These are phyloP conservation scores for Muscina levida DNA, from an alignment of 2,888 invertebrate species.

Conservation along the genomic window DNA sequence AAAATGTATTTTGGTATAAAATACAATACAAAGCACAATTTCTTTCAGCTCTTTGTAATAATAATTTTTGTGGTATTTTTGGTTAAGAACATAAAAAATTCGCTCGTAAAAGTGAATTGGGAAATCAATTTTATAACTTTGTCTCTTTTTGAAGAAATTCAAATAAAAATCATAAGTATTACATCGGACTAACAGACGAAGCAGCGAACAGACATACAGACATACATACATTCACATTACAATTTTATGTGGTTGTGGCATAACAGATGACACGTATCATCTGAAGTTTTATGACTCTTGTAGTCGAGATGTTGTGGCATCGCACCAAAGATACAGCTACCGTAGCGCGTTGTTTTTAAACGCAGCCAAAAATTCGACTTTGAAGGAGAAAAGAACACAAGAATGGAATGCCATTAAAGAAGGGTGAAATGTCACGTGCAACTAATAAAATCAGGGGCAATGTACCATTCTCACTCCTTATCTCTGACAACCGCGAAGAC, in stretches of 20 bases:
- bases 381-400: slow-evolving; percentile 5
- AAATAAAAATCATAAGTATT: no score
- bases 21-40: no score
- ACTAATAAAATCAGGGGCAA: slow-evolving; percentile 59
- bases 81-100: slow-evolving; percentile 5
- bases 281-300: slow-evolving; percentile 44
- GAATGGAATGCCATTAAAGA: slow-evolving; percentile 40
- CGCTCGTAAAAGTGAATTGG: slow-evolving; percentile 43
- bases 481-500: no score
- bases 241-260: slow-evolving; percentile 48
- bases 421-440: slow-evolving; percentile 60
- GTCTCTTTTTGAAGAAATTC: slow-evolving; percentile 36
- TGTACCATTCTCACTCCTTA: slow-evolving; percentile 40
- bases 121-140: slow-evolving; percentile 61
- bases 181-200: no score
- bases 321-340: no score
- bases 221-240: slow-evolving; percentile 27
- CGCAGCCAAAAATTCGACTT: no score
- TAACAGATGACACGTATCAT: slow-evolving; percentile 53
- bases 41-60: no score
- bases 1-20: no score
- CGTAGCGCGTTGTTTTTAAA: no score
- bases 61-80: no score
- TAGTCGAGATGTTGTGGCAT: no score
- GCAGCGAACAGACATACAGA: not conserved